Percentiles rank a stretch among this genome's conserved stretches.
Conservation (phyloP, 2,888 invertebrate genomes). For the Spodoptera littoralis region DNA sequence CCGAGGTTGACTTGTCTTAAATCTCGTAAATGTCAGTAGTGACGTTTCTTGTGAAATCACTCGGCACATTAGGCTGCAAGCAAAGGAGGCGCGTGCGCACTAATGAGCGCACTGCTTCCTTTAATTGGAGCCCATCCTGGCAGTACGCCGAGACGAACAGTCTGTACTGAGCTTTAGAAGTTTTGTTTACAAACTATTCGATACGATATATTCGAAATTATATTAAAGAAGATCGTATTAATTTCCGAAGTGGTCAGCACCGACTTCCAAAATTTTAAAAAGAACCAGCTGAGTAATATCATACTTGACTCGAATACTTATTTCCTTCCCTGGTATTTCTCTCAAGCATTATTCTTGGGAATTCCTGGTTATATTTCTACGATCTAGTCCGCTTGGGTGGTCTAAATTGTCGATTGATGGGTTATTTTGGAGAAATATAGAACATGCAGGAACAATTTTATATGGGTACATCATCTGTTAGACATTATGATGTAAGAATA, state of each 20-base stretch:
- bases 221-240: too few relatives aligned
- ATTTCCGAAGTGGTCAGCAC: too few relatives aligned
- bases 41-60: slow-evolving; percentile 21
- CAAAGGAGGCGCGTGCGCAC: slow-evolving; percentile 23
- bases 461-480: neutral
- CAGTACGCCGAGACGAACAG: slow-evolving; percentile 16
- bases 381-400: neutral
- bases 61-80: slow-evolving; percentile 25
- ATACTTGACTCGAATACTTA: too few relatives aligned
- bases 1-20: neutral
- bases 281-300: too few relatives aligned
- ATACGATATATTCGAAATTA: too few relatives aligned
- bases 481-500: neutral
- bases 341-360: too few relatives aligned
- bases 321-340: neutral
- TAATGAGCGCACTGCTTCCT: slow-evolving; percentile 36
- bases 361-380: too few relatives aligned
- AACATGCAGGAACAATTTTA: neutral
- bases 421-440: too few relatives aligned
- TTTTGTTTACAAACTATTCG: slow-evolving; percentile 5
- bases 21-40: slow-evolving; percentile 21
- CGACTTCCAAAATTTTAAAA: too few relatives aligned
- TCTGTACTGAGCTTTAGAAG: neutral
- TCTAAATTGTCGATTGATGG: neutral
- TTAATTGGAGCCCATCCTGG: slow-evolving; percentile 28